Evolutionary conservation across 2,888 invertebrate species (phyloP).

Genomic region (Cyrtodaria siliqua): DNA sequence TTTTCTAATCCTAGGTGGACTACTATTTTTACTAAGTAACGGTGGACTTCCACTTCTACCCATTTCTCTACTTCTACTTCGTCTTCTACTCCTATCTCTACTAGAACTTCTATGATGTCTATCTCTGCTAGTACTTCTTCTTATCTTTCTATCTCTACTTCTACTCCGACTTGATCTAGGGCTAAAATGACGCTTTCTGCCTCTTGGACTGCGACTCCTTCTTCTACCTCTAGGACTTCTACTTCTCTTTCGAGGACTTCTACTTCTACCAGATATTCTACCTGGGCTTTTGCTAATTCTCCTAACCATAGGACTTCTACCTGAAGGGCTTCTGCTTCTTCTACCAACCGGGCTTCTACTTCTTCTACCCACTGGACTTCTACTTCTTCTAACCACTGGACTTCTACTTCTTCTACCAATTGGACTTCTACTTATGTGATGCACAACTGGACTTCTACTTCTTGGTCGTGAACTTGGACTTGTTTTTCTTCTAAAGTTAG

Average conservation of each 20-base stretch:
- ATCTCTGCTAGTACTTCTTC: constrained; percentile 49
- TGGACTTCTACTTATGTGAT: constrained; percentile 29
- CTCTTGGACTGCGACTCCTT: constrained; percentile 21
- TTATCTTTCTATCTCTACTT: constrained; percentile 49
- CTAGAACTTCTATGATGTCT: constrained; percentile 10
- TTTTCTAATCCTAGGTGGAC: constrained; percentile 20
- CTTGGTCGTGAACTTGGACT: constrained; percentile 27
- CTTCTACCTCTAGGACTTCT: constrained; percentile 24
- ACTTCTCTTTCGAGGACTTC: constrained; percentile 16
- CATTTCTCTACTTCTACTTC: constrained; percentile 2
- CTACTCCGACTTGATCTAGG: constrained; percentile 6
- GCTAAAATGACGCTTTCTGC: constrained; percentile 17
- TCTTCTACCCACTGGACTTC: constrained; percentile 12
- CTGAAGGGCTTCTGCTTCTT: neutral
- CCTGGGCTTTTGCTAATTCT: constrained; percentile 12
- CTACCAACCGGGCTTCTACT: constrained; percentile 34
- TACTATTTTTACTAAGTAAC: constrained; percentile 30
- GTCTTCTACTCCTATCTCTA: neutral
- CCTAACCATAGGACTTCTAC: constrained; percentile 14
- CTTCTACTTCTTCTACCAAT: constrained; percentile 6
- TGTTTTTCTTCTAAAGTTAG: constrained; percentile 20
- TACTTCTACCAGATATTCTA: constrained; percentile 2
- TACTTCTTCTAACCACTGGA: constrained; percentile 17
- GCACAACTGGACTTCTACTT: constrained; percentile 29
- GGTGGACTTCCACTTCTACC: constrained; percentile 31